These are phyloP conservation scores for Leptothorax acervorum DNA, from an alignment of 2,888 invertebrate genomes.

Conservation along the genomic window DNA sequence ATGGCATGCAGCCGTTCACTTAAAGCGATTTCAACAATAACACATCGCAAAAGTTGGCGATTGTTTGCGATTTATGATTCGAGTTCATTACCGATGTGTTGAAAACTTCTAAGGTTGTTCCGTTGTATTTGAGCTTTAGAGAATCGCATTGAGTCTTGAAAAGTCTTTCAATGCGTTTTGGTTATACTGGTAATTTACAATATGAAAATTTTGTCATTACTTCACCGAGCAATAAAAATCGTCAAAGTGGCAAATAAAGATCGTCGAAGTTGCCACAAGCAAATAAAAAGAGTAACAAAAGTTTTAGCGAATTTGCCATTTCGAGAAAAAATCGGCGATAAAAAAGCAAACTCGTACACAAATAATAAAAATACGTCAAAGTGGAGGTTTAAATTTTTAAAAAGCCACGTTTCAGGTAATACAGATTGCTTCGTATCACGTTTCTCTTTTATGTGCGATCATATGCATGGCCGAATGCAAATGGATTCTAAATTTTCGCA, in stretches of 20 bases:
- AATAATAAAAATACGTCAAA: not conserved
- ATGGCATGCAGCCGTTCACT: constrained; percentile 20
- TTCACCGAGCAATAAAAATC: constrained; percentile 11
- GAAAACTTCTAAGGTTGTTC: constrained; percentile 29
- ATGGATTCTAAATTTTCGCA: not conserved
- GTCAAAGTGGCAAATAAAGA: not conserved
- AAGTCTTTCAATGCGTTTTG: not conserved
- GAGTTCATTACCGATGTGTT: constrained; percentile 29
- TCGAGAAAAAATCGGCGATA: not conserved
- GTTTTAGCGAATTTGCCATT: not conserved
- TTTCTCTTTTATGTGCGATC: not conserved
- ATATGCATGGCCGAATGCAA: not conserved
- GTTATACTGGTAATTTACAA: constrained; percentile 25
- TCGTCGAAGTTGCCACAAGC: not conserved
- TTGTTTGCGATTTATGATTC: constrained; percentile 44
- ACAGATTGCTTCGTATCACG: not conserved
- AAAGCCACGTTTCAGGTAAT: not conserved
- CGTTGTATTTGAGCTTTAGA: not conserved
- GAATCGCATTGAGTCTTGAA: constrained; percentile 16
- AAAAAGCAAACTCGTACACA: not conserved
- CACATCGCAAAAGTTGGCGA: constrained; percentile 27
- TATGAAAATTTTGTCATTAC: not conserved
- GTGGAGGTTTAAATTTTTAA: not conserved
- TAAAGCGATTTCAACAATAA: constrained; percentile 38
- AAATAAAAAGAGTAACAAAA: not conserved